Conservation (phyloP, 2,113 vertebrate genomes). For the Atractosteus spatula region DNA sequence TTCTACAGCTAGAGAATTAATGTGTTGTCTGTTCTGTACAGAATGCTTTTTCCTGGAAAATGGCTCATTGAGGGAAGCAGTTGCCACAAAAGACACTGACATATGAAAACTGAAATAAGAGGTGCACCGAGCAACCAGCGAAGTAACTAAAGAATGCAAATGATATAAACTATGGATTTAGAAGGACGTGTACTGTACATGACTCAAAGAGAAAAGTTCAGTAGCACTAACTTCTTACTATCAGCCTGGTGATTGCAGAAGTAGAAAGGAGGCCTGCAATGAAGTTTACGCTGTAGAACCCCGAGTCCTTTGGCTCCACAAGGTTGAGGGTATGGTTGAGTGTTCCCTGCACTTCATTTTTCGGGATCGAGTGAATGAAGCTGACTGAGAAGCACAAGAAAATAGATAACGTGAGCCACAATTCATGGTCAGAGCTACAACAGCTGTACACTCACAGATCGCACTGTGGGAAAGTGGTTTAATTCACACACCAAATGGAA, state of each 20-base stretch:
- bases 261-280: conserved; percentile 73
- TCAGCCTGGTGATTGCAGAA: conserved; percentile 77
- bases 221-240: conserved; percentile 77
- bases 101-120: neutral
- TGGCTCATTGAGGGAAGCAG: too few relatives aligned
- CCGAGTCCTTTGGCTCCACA: conserved; percentile 64
- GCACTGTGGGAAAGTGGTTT: too few relatives aligned
- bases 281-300: conserved; percentile 76
- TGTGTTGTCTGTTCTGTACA: too few relatives aligned
- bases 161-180: neutral
- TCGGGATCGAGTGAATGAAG: conserved; percentile 72
- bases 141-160: neutral
- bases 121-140: too few relatives aligned
- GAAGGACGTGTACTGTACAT: neutral
- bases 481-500: too few relatives aligned
- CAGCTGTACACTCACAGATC: too few relatives aligned
- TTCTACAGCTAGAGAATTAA: too few relatives aligned
- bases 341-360: conserved; percentile 65
- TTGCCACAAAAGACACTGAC: too few relatives aligned
- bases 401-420: too few relatives aligned
- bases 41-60: too few relatives aligned
- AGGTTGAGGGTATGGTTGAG: conserved; percentile 57
- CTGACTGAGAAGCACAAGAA: conserved; percentile 54
- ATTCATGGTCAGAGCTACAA: too few relatives aligned
- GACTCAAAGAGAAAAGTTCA: neutral